phyloP scores from a whole-genome alignment of 2,797 vertebrate genomes.

The Cuniculus paca region DNA sequence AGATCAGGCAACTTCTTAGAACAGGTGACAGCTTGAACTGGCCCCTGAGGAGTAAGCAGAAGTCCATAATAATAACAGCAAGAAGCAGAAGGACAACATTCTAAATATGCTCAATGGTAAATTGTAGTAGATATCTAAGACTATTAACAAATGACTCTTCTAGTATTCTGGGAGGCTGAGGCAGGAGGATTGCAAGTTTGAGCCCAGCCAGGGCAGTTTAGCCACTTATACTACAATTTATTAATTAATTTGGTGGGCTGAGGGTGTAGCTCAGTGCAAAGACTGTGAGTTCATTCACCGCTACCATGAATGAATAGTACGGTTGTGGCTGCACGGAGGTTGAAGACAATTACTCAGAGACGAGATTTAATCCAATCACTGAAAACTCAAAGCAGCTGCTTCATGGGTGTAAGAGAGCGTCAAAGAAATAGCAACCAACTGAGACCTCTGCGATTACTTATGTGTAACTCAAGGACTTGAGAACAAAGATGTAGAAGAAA shows the following conservation, averaged over 20 bases:
- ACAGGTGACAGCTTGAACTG: background rate
- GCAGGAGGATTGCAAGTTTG: background rate
- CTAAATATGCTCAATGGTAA: background rate
- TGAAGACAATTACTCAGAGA: background rate
- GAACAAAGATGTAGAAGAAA: background rate
- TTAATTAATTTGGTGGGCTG: background rate
- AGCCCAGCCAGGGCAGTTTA: background rate
- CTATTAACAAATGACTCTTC: background rate
- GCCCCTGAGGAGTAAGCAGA: background rate
- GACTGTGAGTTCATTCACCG: background rate
- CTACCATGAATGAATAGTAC: fast-evolving
- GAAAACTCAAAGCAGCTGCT: background rate
- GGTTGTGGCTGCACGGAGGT: background rate
- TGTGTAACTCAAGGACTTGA: background rate
- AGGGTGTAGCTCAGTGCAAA: background rate
- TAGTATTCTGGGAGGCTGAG: background rate
- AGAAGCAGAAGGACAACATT: background rate
- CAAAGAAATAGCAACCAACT: background rate
- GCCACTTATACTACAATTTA: background rate
- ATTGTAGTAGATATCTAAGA: background rate
- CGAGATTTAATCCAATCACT: background rate
- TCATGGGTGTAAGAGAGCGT: background rate
- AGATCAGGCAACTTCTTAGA: background rate
- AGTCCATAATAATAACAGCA: background rate
- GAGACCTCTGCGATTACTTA: background rate